Evolutionary conservation across 2,113 vertebrate species (phyloP).

Genomic region (Axis porcinus): DNA sequence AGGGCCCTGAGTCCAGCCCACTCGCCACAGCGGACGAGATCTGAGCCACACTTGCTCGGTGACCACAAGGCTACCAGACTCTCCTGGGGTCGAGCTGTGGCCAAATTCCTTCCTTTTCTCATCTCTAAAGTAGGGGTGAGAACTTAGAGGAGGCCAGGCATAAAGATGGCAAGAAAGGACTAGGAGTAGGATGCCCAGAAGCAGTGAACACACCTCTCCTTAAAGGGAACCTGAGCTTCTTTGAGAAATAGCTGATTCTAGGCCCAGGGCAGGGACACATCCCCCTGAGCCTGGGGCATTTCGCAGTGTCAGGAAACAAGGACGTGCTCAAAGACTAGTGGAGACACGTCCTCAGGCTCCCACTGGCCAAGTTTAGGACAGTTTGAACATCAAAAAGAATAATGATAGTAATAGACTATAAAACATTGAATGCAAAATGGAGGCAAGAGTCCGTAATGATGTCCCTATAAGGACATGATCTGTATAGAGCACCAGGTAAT

Average conservation of each 20-base stretch:
- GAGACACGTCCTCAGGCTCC: not conserved
- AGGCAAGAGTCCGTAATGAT: accelerated
- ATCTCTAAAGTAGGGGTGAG: not conserved
- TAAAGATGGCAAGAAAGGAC: not conserved
- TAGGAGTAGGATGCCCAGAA: not conserved
- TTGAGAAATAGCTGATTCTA: not conserved
- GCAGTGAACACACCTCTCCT: not conserved
- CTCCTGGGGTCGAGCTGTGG: not conserved
- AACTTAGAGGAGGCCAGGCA: not conserved
- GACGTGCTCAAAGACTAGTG: not conserved
- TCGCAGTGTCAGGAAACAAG: not conserved
- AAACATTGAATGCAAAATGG: not conserved
- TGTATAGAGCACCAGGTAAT: accelerated
- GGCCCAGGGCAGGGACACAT: not conserved
- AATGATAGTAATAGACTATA: not conserved
- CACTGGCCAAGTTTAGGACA: not conserved
- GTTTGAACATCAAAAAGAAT: not conserved
- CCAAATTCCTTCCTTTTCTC: not conserved
- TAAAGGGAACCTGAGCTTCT: not conserved
- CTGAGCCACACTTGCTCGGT: not conserved
- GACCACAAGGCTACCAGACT: not conserved
- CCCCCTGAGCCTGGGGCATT: not conserved
- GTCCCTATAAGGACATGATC: not conserved
- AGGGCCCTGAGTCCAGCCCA: not conserved
- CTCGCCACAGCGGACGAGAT: not conserved